These are phyloP conservation scores for Stichopus horrens DNA, from an alignment of 53 echinoderm and acorn worm genomes.

Conservation along the genomic window DNA sequence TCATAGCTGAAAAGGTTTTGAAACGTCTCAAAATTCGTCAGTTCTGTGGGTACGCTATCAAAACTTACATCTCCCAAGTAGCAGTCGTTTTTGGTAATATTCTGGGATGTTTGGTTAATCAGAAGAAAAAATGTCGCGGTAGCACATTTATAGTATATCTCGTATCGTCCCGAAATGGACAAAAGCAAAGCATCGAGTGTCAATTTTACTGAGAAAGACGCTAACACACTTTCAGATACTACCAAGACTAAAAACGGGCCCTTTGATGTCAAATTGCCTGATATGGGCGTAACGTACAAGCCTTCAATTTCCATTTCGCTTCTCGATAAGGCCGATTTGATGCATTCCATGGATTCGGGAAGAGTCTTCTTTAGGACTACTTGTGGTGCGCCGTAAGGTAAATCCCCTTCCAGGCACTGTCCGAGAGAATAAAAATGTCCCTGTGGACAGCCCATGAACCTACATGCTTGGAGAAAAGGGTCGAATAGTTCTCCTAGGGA, in stretches of 20 bases:
- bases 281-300: background rate
- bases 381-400: constrained; percentile 20
- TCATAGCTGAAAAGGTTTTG: constrained; percentile 30
- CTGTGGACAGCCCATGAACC: constrained; percentile 29
- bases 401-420: background rate
- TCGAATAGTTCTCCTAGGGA: constrained; percentile 15
- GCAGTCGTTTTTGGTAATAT: background rate
- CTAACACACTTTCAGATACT: constrained; percentile 8
- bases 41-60: background rate
- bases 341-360: constrained; percentile 5
- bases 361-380: background rate
- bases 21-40: background rate
- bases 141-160: constrained; percentile 15
- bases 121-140: constrained; percentile 4
- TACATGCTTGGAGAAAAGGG: constrained; percentile 11
- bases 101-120: background rate
- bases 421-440: background rate
- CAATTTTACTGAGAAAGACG: constrained; percentile 21
- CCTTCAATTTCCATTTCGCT: constrained; percentile 14
- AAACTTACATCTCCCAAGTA: background rate
- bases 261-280: background rate
- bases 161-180: background rate
- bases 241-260: constrained; percentile 16
- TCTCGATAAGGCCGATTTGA: background rate
- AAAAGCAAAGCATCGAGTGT: constrained; percentile 17